These are phyloP conservation scores for Hesperia comma DNA, from an alignment of 2,888 invertebrate genomes.

Conservation along the genomic window DNA sequence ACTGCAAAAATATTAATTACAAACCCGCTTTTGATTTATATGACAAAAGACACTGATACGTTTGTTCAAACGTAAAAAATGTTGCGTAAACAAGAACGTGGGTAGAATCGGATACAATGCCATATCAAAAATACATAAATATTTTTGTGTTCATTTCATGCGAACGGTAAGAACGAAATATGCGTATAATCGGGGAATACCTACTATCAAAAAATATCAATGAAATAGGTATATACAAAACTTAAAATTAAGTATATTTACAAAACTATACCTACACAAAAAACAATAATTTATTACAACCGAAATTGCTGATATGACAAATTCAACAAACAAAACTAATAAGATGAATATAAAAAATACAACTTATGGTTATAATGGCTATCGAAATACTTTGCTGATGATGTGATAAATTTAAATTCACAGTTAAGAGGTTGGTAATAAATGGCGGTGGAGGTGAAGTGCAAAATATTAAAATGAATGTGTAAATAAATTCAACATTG, in stretches of 20 bases:
- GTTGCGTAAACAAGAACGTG: neutral
- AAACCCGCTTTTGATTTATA: neutral
- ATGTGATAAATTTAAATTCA: neutral
- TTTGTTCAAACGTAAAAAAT: neutral
- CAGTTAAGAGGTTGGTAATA: neutral
- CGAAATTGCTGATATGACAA: too few species aligned
- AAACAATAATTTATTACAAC: too few species aligned
- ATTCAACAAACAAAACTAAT: too few species aligned
- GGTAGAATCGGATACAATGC: neutral
- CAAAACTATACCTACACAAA: too few species aligned
- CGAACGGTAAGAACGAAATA: too few species aligned
- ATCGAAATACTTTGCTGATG: neutral
- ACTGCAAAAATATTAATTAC: slow-evolving; percentile 1
- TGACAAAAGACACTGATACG: neutral
- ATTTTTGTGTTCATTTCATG: neutral
- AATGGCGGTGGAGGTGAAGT: neutral
- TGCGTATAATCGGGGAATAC: too few species aligned
- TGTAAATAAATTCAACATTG: neutral
- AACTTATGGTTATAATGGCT: too few species aligned
- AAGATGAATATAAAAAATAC: too few species aligned
- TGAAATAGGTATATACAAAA: too few species aligned
- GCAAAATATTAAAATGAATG: neutral
- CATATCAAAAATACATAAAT: neutral
- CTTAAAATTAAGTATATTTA: too few species aligned
- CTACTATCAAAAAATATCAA: too few species aligned